These are phyloP conservation scores for Leontocebus nigricollis DNA, from an alignment of 2,797 vertebrate species.

Conservation along the genomic window DNA sequence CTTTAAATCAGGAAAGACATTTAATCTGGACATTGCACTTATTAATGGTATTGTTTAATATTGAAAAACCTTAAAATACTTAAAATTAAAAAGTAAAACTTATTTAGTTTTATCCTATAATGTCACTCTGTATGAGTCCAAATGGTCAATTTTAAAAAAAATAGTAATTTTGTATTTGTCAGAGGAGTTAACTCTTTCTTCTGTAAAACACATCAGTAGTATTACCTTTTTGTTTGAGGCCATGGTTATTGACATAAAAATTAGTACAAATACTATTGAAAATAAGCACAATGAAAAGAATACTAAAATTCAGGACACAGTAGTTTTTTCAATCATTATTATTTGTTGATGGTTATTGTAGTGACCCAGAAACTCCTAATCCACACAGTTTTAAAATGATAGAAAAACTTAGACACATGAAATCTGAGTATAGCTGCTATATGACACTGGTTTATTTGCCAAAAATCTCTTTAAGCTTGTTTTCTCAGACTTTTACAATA, in stretches of 20 bases:
- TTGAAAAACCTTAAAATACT: background rate
- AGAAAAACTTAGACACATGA: background rate
- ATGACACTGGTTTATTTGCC: background rate
- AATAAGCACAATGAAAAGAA: background rate
- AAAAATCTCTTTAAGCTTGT: background rate
- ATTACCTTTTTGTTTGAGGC: background rate
- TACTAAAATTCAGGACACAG: background rate
- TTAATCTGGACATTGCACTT: background rate
- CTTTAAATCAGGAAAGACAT: conserved; percentile 21
- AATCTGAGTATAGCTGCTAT: background rate
- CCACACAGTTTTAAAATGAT: background rate
- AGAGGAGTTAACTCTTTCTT: background rate
- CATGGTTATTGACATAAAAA: background rate
- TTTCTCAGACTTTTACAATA: background rate
- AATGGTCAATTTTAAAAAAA: background rate
- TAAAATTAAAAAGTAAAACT: background rate
- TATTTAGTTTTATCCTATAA: background rate
- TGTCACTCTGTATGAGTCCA: background rate
- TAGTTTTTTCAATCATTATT: background rate
- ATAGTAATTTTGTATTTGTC: background rate
- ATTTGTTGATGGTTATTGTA: background rate
- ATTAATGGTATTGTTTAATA: background rate
- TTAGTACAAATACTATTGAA: background rate
- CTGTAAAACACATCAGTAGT: background rate
- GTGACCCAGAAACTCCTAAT: background rate